Percentiles rank a stretch among this genome's conserved stretches.
Conservation (phyloP, 2,888 invertebrate species). For the Amphipyra berbera region DNA sequence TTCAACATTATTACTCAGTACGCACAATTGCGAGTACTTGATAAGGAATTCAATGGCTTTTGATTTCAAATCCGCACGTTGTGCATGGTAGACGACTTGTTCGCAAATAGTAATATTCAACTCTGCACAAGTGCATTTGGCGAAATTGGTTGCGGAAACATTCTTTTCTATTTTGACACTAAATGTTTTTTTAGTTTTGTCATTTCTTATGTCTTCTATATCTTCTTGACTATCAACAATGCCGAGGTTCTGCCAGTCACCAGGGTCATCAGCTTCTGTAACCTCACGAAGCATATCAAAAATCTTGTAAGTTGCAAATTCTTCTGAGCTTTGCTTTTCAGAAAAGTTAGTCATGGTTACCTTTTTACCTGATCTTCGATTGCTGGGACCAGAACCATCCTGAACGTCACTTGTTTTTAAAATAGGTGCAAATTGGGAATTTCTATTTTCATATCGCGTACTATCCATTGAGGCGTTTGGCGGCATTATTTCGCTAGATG, state of each 20-base stretch:
- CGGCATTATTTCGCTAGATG: constrained; percentile 40
- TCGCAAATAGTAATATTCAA: constrained; percentile 78
- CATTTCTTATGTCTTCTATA: constrained; percentile 50
- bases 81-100: constrained; percentile 81
- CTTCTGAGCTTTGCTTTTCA: constrained; percentile 53
- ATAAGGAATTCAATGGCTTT: constrained; percentile 79
- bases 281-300: constrained; percentile 77
- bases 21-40: constrained; percentile 72
- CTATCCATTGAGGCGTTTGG: constrained; percentile 12
- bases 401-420: constrained; percentile 67
- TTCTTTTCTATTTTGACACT: constrained; percentile 75
- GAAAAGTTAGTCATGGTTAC: constrained; percentile 75
- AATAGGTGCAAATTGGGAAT: constrained; percentile 67
- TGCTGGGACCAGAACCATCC: constrained; percentile 2
- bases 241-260: constrained; percentile 79
- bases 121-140: constrained; percentile 80
- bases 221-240: constrained; percentile 76
- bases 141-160: constrained; percentile 77
- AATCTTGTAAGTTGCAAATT: constrained; percentile 60
- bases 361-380: constrained; percentile 70
- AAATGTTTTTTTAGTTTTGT: constrained; percentile 62
- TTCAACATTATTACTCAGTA: constrained; percentile 73
- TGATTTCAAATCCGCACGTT: constrained; percentile 77
- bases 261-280: constrained; percentile 71
- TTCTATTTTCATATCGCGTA: constrained; percentile 33